A percentile compares a stretch with the other conserved stretches of the same genome.
phyloP scores from a whole-genome alignment of 2,113 vertebrate species.

The Leptosomus discolor region DNA sequence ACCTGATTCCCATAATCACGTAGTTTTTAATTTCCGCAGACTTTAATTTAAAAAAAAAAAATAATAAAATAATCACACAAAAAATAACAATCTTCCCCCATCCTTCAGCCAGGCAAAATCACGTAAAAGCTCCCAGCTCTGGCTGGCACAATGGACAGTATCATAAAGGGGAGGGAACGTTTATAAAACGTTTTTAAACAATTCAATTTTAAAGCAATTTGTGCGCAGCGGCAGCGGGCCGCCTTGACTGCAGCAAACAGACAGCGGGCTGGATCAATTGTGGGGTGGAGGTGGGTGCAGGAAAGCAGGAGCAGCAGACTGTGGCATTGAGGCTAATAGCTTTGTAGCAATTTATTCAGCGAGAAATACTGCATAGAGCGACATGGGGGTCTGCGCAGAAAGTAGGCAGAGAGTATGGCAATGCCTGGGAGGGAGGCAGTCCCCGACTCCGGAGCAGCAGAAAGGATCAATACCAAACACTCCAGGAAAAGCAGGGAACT shows the following conservation, averaged over 20 bases:
- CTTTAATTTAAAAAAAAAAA: not conserved
- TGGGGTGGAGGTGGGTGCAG: slow-evolving; percentile 36
- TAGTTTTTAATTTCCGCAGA: not conserved
- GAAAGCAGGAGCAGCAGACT: slow-evolving; percentile 53
- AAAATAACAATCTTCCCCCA: not conserved
- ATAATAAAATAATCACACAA: not conserved
- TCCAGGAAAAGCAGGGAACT: not conserved
- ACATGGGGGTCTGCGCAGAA: not conserved
- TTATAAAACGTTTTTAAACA: not conserved
- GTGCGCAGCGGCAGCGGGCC: not conserved
- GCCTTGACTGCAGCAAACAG: slow-evolving; percentile 1
- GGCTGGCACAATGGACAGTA: not conserved
- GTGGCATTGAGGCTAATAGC: slow-evolving; percentile 37
- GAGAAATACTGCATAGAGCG: not conserved
- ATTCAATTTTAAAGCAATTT: slow-evolving; percentile 14
- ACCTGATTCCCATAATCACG: rapidly evolving
- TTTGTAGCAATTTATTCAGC: slow-evolving; percentile 12
- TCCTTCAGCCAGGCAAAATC: not conserved
- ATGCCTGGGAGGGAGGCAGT: not conserved
- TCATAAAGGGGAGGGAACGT: not conserved
- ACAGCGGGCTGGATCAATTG: slow-evolving; percentile 18
- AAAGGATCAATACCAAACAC: not conserved
- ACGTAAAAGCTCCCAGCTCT: not conserved
- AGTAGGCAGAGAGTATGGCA: not conserved
- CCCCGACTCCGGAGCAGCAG: not conserved